Base-by-base conservation (phyloP, 2,888 invertebrate genomes). In the Polydrusus pterygomalis region DNA sequence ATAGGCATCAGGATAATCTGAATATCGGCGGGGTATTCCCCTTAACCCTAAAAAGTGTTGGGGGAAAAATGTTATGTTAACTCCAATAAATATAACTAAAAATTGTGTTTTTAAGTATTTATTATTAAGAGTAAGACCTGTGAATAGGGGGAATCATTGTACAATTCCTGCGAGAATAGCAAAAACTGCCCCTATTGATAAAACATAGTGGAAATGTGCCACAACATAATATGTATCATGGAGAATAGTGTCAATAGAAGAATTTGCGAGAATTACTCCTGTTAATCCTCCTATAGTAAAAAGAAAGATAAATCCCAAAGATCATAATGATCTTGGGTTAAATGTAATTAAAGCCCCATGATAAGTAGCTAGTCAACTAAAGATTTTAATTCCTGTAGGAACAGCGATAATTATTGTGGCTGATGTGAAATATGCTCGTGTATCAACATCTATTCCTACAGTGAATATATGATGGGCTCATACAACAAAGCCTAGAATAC, bases 401-500 rank as follows among this genome's bases (percentile, higher is more conserved):
- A 95, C 91, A 0, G 94, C 95, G 94, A 95, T 95, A 90, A 95
- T 93, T 91, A 95, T 95, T 17, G 95, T 95, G 0, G 94, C 94
- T 58, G 95, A 92, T 0, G 94, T 95, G 87, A 95, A 95, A 86
- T 95, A 95, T 20, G 95, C 94, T 87, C 94, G 93, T 0, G 94
- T 94, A 87, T 95, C 94, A 75, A 95, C 92, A 88, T 95, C 94
- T 91, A 95, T 92, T 0, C 95, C 95, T 43, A 95, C 92, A 1
- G 94, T 95, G 88, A 95, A 95, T 90, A 95, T 95, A 86, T 95
- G 95, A 86, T 95, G 95, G 10, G 94, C 94, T 90, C 95, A 95
- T 0, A 95, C 95, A 87, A 95, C 91, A 91, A 95, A 96, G 80
- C 94, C 95, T 89, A 95, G 87, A 84, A 95, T 86, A n/a, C 94